Percentiles rank a stretch among this genome's conserved stretches.
These are phyloP conservation scores for Pao palembangensis DNA, from an alignment of 2,113 vertebrate species.

Conservation along the genomic window DNA sequence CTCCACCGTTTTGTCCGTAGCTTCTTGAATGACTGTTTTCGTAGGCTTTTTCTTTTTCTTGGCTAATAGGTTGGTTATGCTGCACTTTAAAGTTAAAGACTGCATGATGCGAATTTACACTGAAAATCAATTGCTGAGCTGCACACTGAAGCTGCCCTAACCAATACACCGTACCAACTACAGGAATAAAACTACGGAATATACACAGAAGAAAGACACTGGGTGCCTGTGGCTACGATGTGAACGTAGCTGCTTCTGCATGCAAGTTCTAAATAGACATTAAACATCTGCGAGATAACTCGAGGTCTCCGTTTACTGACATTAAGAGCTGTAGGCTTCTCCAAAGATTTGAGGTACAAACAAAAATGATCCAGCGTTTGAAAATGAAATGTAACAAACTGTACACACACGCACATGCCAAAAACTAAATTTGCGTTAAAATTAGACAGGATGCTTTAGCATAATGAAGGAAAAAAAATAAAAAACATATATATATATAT, in stretches of 20 bases:
- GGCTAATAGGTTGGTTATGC: no score
- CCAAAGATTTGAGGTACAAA: constrained; percentile 58
- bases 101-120: no score
- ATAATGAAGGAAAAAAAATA: constrained; percentile 25
- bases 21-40: no score
- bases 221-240: neutral
- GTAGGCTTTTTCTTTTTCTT: no score
- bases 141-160: no score
- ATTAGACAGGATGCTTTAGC: constrained; percentile 36
- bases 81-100: no score
- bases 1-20: no score
- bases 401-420: constrained; percentile 44
- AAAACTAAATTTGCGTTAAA: constrained; percentile 47
- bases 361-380: constrained; percentile 66
- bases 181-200: neutral
- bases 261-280: constrained; percentile 2
- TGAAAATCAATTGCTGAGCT: no score
- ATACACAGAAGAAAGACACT: neutral
- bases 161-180: no score
- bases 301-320: constrained; percentile 20
- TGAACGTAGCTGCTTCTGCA: constrained; percentile 4
- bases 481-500: constrained; percentile 3
- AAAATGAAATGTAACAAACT: constrained; percentile 52
- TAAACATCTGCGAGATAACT: neutral
- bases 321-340: constrained; percentile 43